phyloP scores from a whole-genome alignment of 2,113 vertebrate genomes.

The Emydura subglobosa region DNA sequence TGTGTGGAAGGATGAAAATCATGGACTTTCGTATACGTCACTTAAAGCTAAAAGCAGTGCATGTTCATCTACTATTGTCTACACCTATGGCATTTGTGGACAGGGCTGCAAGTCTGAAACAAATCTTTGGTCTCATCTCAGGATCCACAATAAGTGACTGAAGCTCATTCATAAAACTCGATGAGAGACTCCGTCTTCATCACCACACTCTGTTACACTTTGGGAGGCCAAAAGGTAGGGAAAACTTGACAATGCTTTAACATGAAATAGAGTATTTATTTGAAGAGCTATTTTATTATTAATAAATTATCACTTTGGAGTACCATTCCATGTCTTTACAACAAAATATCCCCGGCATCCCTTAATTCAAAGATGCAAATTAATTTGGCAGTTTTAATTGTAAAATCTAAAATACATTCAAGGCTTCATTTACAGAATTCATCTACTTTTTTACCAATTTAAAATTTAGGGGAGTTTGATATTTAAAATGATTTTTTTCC shows the following conservation, averaged over 20 bases:
- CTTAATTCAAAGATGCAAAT: conserved; percentile 34
- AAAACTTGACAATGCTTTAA: conserved; percentile 36
- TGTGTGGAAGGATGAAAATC: conserved; percentile 12
- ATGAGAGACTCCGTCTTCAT: no score
- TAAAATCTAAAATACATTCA: conserved; percentile 18
- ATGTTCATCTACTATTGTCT: no score
- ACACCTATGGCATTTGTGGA: no score
- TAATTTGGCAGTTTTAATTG: background rate
- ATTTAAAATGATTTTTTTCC: conserved; percentile 38
- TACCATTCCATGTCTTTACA: conserved; percentile 5
- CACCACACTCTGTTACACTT: background rate
- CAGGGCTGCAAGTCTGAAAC: no score
- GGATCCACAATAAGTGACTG: no score
- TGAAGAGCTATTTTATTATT: conserved; percentile 30
- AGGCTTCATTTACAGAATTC: conserved; percentile 16
- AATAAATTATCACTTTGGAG: conserved; percentile 5
- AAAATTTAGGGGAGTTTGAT: conserved; percentile 34
- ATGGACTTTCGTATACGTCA: no score
- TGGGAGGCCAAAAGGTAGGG: conserved; percentile 3
- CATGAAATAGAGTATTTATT: conserved; percentile 32
- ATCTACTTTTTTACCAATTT: conserved; percentile 23
- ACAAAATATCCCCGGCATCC: background rate
- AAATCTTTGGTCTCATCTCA: no score
- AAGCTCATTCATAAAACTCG: no score
- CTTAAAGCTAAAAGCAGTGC: no score